Evolutionary conservation across 2,113 vertebrate species (phyloP), one percentile per base, ranked within the genome.

Genomic region (Pterocles burchelli): DNA sequence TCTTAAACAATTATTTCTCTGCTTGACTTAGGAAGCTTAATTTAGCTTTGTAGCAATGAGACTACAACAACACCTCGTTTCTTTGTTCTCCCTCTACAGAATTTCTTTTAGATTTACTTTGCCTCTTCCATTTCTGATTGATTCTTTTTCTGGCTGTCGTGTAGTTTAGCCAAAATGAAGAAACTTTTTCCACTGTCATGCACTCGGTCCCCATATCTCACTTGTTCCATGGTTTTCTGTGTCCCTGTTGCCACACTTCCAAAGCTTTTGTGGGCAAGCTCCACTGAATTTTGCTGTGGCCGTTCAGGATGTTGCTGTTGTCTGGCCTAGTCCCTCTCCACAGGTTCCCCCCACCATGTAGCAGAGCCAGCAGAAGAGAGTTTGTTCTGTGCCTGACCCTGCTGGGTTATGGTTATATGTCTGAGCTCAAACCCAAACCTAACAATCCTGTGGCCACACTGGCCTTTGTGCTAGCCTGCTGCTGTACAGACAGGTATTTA

Each of bases 1-100:
- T 46, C 67, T 92, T 88, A 73, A 93, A 62, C 58, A 73, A 95
- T 90, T 93, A 88, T 79, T 91, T 82, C 74, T 80, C 51, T 86
- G 25, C 80, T 90, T 85, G 66, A 71, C 52, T 92, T 81, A 26
- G 31, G 78, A 84, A 86, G 65, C 33, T 79, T 89, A 78, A 79
- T 91, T 79, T 81, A 82, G 41, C 58, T 85, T 85, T 0, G 0
- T 10, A 10, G 71, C 77, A 88, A 49, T 65, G 62, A 85, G 80
- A 92, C 83, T 79, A 90, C 36, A 79, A 33, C 62, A 82, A 54
- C 31, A 75, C 41, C 15, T 89, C 3, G 1, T 71, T 66, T 90
- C 52, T 93, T 85, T 87, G 49, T 81, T 91, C 61, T 82, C 26
- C 21, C 8, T 83, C 58, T 76, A 22, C 48, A 48, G n/a, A 41